Evolutionary conservation across 2,797 vertebrate species (phyloP).

Genomic region (Anabas testudineus): DNA sequence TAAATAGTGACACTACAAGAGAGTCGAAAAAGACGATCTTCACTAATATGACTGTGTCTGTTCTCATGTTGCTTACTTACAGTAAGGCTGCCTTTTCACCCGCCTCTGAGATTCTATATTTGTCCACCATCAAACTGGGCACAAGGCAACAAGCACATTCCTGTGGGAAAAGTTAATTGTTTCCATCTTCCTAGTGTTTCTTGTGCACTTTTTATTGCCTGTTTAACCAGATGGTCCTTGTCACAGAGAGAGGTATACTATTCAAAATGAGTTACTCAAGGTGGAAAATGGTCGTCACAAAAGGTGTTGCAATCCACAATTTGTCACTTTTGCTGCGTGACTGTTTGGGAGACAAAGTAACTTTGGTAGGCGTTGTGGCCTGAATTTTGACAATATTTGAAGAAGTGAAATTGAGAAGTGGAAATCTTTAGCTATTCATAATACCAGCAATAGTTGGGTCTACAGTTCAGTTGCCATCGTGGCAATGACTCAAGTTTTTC

Average conservation of each 20-base stretch:
- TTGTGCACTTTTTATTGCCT: constrained; percentile 18
- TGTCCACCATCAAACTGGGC: constrained; percentile 22
- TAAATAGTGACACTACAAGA: not conserved
- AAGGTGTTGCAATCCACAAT: constrained; percentile 44
- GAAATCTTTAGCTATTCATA: not conserved
- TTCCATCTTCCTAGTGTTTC: constrained; percentile 52
- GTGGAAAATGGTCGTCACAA: not conserved
- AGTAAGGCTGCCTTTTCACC: constrained; percentile 1
- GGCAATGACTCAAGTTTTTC: not conserved
- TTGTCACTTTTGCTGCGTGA: constrained; percentile 31
- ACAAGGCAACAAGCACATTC: constrained; percentile 43
- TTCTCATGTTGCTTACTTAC: constrained; percentile 27
- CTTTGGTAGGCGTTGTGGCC: not conserved
- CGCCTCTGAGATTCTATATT: constrained; percentile 18
- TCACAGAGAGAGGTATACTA: constrained; percentile 7
- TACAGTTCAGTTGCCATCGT: not conserved
- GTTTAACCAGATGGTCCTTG: constrained; percentile 11
- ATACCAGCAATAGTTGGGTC: not conserved
- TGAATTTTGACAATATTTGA: constrained; percentile 15
- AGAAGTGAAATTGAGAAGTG: constrained; percentile 73
- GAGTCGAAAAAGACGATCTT: constrained; percentile 5
- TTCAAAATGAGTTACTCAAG: not conserved
- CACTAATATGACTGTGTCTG: constrained; percentile 1
- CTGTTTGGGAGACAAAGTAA: constrained; percentile 20
- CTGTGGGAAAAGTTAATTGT: constrained; percentile 66